Conservation (phyloP, 2,888 invertebrate genomes). For the Drosophila buzzatii region DNA sequence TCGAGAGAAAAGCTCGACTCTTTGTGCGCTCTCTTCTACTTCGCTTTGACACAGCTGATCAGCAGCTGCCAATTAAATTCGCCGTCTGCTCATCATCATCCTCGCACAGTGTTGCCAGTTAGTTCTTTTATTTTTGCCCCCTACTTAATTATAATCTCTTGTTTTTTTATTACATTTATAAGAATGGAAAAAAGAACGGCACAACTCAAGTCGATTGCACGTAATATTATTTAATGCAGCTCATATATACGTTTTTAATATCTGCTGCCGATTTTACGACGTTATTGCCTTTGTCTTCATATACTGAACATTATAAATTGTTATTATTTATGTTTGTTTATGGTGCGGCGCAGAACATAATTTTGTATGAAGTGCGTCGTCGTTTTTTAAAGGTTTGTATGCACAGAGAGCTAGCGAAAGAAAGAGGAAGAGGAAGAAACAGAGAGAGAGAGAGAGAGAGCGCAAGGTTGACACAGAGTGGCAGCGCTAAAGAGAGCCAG, state of each 20-base stretch:
- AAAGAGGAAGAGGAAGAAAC: slow-evolving; percentile 10
- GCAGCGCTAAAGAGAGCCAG: slow-evolving; percentile 5
- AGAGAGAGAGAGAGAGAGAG: not conserved
- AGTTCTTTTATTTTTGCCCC: slow-evolving; percentile 9
- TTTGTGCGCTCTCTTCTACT: slow-evolving; percentile 20
- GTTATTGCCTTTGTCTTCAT: slow-evolving; percentile 14
- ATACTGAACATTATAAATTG: slow-evolving; percentile 32
- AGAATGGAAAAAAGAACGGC: not conserved
- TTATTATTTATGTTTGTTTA: slow-evolving; percentile 57
- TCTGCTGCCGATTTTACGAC: slow-evolving; percentile 20
- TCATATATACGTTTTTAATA: slow-evolving; percentile 15
- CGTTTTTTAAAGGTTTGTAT: slow-evolving; percentile 31
- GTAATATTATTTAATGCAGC: slow-evolving; percentile 29
- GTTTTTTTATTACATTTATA: not conserved
- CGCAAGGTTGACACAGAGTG: slow-evolving; percentile 33
- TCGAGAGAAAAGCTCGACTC: slow-evolving; percentile 36
- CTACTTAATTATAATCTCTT: not conserved
- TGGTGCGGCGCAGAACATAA: slow-evolving; percentile 51
- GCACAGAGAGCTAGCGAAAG: slow-evolving; percentile 18
- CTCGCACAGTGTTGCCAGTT: slow-evolving; percentile 51
- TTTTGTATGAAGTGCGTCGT: slow-evolving; percentile 40
- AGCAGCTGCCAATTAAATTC: slow-evolving; percentile 48
- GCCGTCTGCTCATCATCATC: slow-evolving; percentile 27
- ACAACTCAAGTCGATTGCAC: slow-evolving; percentile 10
- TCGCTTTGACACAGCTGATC: slow-evolving; percentile 43